Conservation (phyloP, 1,140 invertebrate genomes). For the Drosophila chauvacae region DNA sequence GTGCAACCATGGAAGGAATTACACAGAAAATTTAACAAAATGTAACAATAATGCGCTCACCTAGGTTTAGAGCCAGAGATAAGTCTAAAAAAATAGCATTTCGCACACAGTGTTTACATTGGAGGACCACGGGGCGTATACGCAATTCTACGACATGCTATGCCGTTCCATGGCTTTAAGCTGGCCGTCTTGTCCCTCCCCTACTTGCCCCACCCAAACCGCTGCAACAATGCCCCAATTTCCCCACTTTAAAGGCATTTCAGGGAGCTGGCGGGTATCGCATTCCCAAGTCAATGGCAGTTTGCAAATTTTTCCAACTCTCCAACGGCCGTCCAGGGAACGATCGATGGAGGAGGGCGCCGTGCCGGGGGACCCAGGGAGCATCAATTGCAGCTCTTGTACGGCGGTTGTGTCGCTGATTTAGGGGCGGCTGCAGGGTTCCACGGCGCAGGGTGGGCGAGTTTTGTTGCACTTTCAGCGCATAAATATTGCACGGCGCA, state of each 20-base stretch:
- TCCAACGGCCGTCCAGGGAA: slow-evolving; percentile 10
- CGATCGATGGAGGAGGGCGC: not conserved
- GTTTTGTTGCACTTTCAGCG: slow-evolving; percentile 29
- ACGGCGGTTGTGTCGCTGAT: slow-evolving; percentile 53
- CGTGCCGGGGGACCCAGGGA: slow-evolving; percentile 16
- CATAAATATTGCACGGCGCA: slow-evolving; percentile 67
- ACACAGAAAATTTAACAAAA: too few relatives aligned
- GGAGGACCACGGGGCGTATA: slow-evolving; percentile 35
- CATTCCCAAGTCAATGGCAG: slow-evolving; percentile 55
- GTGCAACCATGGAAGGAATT: not conserved
- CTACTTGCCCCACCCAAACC: too few relatives aligned
- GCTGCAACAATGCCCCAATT: slow-evolving; percentile 1
- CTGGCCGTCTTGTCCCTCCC: slow-evolving; percentile 3
- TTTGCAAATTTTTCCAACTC: slow-evolving; percentile 49
- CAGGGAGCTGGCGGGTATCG: slow-evolving; percentile 12
- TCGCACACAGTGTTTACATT: not conserved
- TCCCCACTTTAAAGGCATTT: slow-evolving; percentile 27
- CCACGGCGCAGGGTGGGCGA: slow-evolving; percentile 28
- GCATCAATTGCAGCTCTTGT: slow-evolving; percentile 58
- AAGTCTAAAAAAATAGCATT: not conserved
- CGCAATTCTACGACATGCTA: slow-evolving; percentile 35
- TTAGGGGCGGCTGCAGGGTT: slow-evolving; percentile 24
- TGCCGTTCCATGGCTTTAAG: slow-evolving; percentile 32
- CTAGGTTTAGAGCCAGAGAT: too few relatives aligned
- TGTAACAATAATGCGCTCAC: too few relatives aligned